Evolutionary conservation across 2,113 vertebrate species (phyloP).

Genomic region (Oreochromis spilurus): DNA sequence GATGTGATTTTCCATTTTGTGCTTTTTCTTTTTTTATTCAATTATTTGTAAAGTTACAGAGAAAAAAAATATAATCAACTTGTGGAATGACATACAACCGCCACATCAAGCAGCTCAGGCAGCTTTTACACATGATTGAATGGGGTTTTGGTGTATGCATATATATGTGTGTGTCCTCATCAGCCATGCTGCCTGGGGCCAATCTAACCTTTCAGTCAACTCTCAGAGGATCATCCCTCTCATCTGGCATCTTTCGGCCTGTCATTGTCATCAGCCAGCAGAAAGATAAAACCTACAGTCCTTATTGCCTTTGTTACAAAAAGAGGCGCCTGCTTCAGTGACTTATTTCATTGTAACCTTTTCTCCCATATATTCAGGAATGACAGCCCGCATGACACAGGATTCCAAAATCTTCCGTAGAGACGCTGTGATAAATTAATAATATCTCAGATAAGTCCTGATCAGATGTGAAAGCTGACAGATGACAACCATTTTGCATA

Average conservation of each 20-base stretch:
- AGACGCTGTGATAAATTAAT: conserved; percentile 8
- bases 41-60: background rate
- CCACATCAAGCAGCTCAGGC: background rate
- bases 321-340: conserved; percentile 25
- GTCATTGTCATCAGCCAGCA: conserved; percentile 47
- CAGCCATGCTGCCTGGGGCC: conserved; percentile 54
- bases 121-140: background rate
- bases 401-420: background rate
- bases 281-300: conserved; percentile 48
- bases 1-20: background rate
- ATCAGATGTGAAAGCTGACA: conserved; percentile 16
- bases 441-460: background rate
- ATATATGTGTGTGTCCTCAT: conserved; percentile 20
- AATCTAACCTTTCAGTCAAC: conserved; percentile 65
- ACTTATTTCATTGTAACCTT: conserved; percentile 57
- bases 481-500: background rate
- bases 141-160: background rate
- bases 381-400: conserved; percentile 20
- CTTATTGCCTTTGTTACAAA: conserved; percentile 47
- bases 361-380: conserved; percentile 1
- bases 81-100: background rate
- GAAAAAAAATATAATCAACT: background rate
- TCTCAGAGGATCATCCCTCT: conserved; percentile 56
- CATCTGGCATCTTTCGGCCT: conserved; percentile 45
- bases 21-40: background rate